These are phyloP conservation scores for Drosophila koepferae DNA, from an alignment of 2,888 invertebrate species.

Conservation along the genomic window DNA sequence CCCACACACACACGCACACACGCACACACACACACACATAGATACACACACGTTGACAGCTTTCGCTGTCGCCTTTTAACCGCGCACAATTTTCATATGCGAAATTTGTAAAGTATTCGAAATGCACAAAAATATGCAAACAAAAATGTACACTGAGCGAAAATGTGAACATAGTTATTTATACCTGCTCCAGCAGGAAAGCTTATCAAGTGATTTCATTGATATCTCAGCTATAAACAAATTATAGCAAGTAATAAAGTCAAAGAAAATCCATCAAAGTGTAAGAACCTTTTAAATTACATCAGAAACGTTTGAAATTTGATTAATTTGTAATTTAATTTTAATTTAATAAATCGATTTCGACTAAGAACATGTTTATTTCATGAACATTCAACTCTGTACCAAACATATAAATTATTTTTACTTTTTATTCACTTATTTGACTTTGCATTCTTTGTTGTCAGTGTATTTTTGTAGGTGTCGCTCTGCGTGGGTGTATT, in stretches of 20 bases:
- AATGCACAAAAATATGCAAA: conserved; percentile 67
- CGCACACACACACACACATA: conserved; percentile 21
- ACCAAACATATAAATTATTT: no score
- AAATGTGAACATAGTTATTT: background rate
- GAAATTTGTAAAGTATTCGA: conserved; percentile 73
- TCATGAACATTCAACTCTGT: no score
- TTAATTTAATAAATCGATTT: no score
- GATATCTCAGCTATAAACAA: background rate
- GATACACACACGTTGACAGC: conserved; percentile 35
- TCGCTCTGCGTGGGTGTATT: background rate
- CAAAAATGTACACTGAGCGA: conserved; percentile 49
- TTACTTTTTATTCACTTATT: no score
- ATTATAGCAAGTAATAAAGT: background rate
- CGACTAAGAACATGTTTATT: no score
- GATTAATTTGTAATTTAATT: no score
- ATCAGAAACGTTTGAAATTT: background rate
- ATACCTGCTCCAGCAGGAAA: background rate
- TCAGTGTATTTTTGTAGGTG: conserved; percentile 7
- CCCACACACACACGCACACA: conserved; percentile 22
- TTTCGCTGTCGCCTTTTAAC: conserved; percentile 73
- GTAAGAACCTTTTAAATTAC: background rate
- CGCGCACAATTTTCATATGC: conserved; percentile 78
- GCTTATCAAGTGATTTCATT: background rate
- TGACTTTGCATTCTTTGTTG: background rate
- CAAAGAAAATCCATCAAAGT: background rate